Evolutionary conservation across 2,888 invertebrate genomes (phyloP).

Genomic region (Eupithecia insigniata): DNA sequence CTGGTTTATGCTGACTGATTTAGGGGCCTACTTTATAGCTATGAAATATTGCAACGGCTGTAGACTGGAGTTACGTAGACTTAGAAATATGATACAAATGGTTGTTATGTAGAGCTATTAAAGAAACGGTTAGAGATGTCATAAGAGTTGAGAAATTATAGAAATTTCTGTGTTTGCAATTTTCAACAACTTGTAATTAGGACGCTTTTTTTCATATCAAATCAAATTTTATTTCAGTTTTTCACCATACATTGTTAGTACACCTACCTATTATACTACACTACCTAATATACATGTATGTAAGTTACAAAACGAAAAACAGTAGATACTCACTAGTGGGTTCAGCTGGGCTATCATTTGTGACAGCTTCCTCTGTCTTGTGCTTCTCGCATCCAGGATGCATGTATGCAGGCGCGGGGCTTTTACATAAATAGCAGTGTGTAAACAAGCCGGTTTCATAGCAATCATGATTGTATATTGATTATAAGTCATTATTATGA

Average conservation of each 20-base stretch:
- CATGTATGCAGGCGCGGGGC: background rate
- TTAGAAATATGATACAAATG: conserved; percentile 7
- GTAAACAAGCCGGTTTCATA: background rate
- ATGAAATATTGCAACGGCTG: conserved; percentile 26
- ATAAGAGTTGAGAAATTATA: background rate
- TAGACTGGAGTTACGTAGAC: background rate
- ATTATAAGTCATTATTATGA: conserved; percentile 5
- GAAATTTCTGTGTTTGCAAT: background rate
- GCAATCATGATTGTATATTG: conserved; percentile 8
- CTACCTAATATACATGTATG: no score
- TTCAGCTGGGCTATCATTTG: background rate
- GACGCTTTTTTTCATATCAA: background rate
- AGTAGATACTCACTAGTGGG: background rate
- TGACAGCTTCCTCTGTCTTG: background rate
- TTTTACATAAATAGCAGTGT: background rate
- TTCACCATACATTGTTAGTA: no score
- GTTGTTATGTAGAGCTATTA: background rate
- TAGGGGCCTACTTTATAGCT: conserved; percentile 34
- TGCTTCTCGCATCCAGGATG: background rate
- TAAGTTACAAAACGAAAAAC: no score
- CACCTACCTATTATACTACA: no score
- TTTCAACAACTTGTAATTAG: background rate
- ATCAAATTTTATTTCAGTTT: no score
- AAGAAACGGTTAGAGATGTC: background rate
- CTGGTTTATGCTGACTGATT: conserved; percentile 36